Evolutionary conservation across 2,888 invertebrate species (phyloP).

Genomic region (Dicyrtoma fusca): DNA sequence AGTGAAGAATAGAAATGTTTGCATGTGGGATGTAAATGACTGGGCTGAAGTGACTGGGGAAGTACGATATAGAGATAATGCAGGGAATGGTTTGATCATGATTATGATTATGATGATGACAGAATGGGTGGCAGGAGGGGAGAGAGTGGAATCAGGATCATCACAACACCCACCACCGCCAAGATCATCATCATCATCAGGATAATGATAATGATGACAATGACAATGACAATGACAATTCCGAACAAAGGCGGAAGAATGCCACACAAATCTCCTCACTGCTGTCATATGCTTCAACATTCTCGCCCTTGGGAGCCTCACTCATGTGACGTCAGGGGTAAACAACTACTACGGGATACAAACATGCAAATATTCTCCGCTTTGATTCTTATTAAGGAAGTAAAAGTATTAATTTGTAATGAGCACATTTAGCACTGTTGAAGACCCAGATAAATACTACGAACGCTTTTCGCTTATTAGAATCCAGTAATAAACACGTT

Average conservation of each 20-base stretch:
- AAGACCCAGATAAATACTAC: too few relatives aligned
- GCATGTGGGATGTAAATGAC: neutral
- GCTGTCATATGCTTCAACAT: too few relatives aligned
- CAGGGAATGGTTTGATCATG: slow-evolving; percentile 19
- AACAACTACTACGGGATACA: too few relatives aligned
- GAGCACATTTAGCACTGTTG: too few relatives aligned
- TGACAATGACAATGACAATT: slow-evolving; percentile 40
- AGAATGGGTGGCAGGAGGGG: neutral
- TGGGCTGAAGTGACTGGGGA: neutral
- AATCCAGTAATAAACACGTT: too few relatives aligned
- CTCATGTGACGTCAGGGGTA: too few relatives aligned
- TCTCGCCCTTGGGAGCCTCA: too few relatives aligned
- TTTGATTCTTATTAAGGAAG: too few relatives aligned
- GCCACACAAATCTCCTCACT: too few relatives aligned
- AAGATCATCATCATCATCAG: slow-evolving; percentile 26
- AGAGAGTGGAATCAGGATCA: slow-evolving; percentile 28
- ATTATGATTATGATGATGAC: slow-evolving; percentile 31
- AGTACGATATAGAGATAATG: neutral
- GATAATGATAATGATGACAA: slow-evolving; percentile 39
- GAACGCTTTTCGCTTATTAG: too few relatives aligned
- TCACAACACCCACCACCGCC: slow-evolving; percentile 11
- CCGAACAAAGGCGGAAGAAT: slow-evolving; percentile 26
- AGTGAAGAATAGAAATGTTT: slow-evolving; percentile 17
- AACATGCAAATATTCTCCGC: too few relatives aligned
- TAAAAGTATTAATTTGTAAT: too few relatives aligned